Evolutionary conservation across 2,888 invertebrate species (phyloP).

Genomic region (Heliconius charithonia): DNA sequence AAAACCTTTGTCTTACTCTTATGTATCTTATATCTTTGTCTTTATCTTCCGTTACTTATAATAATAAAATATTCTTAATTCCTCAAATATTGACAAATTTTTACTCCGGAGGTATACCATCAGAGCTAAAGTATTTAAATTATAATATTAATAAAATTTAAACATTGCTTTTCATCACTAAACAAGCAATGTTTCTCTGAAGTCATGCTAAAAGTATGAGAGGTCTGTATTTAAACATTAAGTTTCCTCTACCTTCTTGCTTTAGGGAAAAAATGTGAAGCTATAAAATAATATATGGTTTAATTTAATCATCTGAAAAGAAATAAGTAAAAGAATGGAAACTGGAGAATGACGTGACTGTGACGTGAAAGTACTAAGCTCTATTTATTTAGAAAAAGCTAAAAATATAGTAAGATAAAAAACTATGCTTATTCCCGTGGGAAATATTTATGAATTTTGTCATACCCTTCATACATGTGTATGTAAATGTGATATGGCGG

Average conservation of each 20-base stretch:
- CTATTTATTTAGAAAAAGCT: neutral
- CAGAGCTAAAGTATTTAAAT: neutral
- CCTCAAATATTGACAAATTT: neutral
- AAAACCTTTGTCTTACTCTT: too few relatives aligned
- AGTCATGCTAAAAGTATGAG: neutral
- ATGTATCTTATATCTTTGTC: too few relatives aligned
- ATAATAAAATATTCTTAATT: neutral
- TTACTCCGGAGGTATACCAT: too few relatives aligned
- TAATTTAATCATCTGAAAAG: neutral
- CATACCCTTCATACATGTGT: constrained; percentile 27
- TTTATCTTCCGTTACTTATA: too few relatives aligned
- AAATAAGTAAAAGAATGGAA: neutral
- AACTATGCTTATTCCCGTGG: neutral
- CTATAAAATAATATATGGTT: too few relatives aligned
- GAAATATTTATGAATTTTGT: constrained; percentile 18
- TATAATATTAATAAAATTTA: neutral
- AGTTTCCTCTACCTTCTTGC: neutral
- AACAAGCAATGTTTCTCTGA: neutral
- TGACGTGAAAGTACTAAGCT: neutral
- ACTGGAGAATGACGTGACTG: neutral
- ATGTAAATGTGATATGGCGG: constrained; percentile 38
- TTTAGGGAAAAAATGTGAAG: too few relatives aligned
- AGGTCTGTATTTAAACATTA: neutral
- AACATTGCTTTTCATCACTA: neutral
- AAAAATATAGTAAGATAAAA: neutral